Percentiles rank a stretch among this genome's conserved stretches.
phyloP scores from a whole-genome alignment of 2,888 invertebrate genomes.

The Mechanitis messenoides region DNA sequence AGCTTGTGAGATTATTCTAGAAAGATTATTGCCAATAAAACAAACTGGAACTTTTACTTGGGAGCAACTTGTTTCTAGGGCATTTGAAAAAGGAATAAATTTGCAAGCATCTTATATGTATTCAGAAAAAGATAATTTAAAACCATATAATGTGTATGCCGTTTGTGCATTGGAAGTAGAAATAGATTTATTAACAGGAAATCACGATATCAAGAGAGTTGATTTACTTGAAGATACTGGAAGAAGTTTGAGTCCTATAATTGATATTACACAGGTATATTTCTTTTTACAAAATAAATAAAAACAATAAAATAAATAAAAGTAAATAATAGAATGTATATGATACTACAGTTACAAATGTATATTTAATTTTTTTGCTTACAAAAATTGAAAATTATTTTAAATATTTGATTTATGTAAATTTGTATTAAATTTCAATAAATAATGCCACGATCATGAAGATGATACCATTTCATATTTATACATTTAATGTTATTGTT shows the following conservation, averaged over 20 bases:
- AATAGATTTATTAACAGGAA: constrained; percentile 86
- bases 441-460: too few relatives aligned
- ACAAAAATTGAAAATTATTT: too few relatives aligned
- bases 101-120: constrained; percentile 79
- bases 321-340: too few relatives aligned
- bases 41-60: constrained; percentile 74
- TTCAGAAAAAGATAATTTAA: constrained; percentile 65
- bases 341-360: too few relatives aligned
- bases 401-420: too few relatives aligned
- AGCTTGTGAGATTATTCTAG: constrained; percentile 79
- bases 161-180: constrained; percentile 82
- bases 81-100: constrained; percentile 71
- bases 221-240: constrained; percentile 86
- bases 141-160: constrained; percentile 80
- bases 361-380: too few relatives aligned
- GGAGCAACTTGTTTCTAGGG: constrained; percentile 75
- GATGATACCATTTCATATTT: too few relatives aligned
- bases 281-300: neutral
- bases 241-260: constrained; percentile 81
- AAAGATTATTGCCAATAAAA: constrained; percentile 77
- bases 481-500: too few relatives aligned
- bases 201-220: constrained; percentile 79
- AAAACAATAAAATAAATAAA: too few relatives aligned
- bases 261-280: constrained; percentile 82
- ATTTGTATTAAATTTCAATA: too few relatives aligned